phyloP scores from a whole-genome alignment of 2,888 invertebrate genomes.

The Cartodere bifasciata region DNA sequence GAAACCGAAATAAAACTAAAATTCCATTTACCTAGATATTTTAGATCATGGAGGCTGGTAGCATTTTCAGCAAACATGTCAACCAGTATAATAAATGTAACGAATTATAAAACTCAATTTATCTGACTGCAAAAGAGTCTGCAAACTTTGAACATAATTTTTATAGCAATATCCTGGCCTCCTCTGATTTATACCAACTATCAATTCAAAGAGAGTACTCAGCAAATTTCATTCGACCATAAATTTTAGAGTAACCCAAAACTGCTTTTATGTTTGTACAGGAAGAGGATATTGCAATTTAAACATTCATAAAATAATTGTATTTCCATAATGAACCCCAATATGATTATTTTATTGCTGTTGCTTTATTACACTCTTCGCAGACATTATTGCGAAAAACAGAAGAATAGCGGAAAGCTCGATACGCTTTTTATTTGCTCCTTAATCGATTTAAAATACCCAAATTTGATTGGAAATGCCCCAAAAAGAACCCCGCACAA shows the following conservation, averaged over 20 bases:
- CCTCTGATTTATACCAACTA: constrained; percentile 29
- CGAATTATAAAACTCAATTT: constrained; percentile 32
- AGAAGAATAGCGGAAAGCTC: too few relatives aligned
- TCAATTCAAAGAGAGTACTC: constrained; percentile 32
- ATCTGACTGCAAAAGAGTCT: constrained; percentile 29
- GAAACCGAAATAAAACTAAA: too few relatives aligned
- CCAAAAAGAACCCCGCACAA: too few relatives aligned
- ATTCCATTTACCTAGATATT: too few relatives aligned
- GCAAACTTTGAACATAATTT: constrained; percentile 32
- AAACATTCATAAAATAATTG: constrained; percentile 16
- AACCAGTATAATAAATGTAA: constrained; percentile 27
- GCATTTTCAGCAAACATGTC: constrained; percentile 25
- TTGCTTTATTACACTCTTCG: too few relatives aligned
- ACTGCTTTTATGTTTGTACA: constrained; percentile 27
- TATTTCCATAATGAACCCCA: background rate
- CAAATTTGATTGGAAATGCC: too few relatives aligned
- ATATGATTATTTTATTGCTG: too few relatives aligned
- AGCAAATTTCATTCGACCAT: constrained; percentile 30
- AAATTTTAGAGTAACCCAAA: constrained; percentile 25
- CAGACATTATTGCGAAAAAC: too few relatives aligned
- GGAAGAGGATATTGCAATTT: constrained; percentile 24
- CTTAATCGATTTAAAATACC: too few relatives aligned
- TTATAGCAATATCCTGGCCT: constrained; percentile 29
- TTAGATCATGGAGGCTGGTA: too few relatives aligned
- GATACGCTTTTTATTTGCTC: too few relatives aligned